Evolutionary conservation across 2,797 vertebrate species (phyloP), one percentile per base, ranked within the genome.

Genomic region (Phalloptychus januarius): DNA sequence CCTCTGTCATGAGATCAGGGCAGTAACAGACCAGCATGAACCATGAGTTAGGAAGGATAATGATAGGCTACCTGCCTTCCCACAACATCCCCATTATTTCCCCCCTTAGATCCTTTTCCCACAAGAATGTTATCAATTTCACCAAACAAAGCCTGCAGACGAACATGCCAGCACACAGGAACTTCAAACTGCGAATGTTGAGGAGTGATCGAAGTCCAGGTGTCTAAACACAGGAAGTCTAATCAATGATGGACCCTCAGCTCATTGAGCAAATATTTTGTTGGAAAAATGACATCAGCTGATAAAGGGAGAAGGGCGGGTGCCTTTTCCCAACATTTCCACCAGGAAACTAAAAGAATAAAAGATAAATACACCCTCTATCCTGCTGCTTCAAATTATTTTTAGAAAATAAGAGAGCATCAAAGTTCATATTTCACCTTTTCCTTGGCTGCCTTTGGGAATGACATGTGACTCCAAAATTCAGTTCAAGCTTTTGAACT

Each of bases 1-100:
- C 87, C 80, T 70, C 72, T n/a, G 71, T 82, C 82, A 78, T 86
- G 78, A 78, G 72, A 80, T 85, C 78, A 74, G 42, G 75, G 79
- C 46, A 71, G 7, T 40, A 52, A 76, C 78, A 76, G 50, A 36
- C 38, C n/a, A 63, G 6, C 25, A 56, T 40, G 33, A 48, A 74
- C 42, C 44, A n/a, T 5, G 45, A 23, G 1, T 16, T 16, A 1
- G 48, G 38, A 18, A 63, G 33, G 42, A 11, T n/a, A 52, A 73
- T 56, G 40, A 25, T 6, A 33, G 72, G 54, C n/a, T 56, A 31
- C 33, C 40, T 16, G 40, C 20, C 52, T 71, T 58, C 38, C 33
- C 65, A 48, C 69, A 54, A 31, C 28, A 44, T 73, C 74, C 8
- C 73, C 40, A 78, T 45, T 72, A 71, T 75, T 4, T 72, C 28